Evolutionary conservation across 2,113 vertebrate species (phyloP).

Genomic region (Macrotis lagotis): DNA sequence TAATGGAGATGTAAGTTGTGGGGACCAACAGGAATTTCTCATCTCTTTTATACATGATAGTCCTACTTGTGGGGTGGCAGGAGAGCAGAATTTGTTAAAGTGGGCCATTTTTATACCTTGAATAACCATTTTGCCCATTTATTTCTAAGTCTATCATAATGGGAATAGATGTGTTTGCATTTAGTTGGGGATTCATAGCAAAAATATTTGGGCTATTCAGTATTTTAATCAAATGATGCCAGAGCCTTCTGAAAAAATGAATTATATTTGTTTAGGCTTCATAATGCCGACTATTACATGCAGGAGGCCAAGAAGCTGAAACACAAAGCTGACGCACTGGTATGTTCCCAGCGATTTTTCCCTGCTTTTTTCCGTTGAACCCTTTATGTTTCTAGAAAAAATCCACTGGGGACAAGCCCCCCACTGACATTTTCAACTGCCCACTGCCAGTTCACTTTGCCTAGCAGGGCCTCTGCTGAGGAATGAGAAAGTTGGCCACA

Average conservation of each 20-base stretch:
- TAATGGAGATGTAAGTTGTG: constrained; percentile 55
- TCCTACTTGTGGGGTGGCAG: constrained; percentile 37
- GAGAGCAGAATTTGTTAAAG: constrained; percentile 42
- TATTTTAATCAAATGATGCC: constrained; percentile 47
- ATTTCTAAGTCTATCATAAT: constrained; percentile 63
- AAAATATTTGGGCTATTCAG: constrained; percentile 52
- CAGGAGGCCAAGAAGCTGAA: constrained; percentile 97
- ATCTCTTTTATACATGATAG: constrained; percentile 64
- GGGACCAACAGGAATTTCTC: constrained; percentile 63
- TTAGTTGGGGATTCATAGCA: constrained; percentile 31
- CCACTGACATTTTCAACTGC: background rate
- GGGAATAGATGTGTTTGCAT: constrained; percentile 34
- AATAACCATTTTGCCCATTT: constrained; percentile 58
- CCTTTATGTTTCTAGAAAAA: constrained; percentile 13
- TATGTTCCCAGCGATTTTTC: constrained; percentile 76
- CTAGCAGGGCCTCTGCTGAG: background rate
- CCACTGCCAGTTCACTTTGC: background rate
- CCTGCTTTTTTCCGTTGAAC: background rate
- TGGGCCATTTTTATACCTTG: constrained; percentile 61
- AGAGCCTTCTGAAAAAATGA: constrained; percentile 63
- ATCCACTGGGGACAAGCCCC: background rate
- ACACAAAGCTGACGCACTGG: constrained; percentile 97
- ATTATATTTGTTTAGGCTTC: constrained; percentile 87
- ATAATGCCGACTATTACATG: constrained; percentile 96
- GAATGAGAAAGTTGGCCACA: background rate